phyloP scores from a whole-genome alignment of 2,888 invertebrate species.

The Xylophagus ater region DNA sequence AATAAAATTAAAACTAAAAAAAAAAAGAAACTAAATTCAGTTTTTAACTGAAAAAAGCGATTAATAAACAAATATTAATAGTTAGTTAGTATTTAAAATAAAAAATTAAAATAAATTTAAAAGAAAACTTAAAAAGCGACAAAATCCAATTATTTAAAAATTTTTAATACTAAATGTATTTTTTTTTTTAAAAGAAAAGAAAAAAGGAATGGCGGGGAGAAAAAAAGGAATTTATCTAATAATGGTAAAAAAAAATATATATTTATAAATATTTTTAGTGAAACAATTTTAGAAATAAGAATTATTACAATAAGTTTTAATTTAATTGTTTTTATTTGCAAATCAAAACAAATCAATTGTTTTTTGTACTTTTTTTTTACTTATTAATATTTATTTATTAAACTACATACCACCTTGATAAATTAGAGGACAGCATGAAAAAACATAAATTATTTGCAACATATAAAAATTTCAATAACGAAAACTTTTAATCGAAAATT shows the following conservation, averaged over 20 bases:
- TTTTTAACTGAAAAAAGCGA: constrained; percentile 3
- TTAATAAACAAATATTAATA: constrained; percentile 16
- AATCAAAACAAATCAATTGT: not conserved
- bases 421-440: constrained; percentile 21
- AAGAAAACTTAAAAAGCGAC: not conserved
- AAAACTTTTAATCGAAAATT: constrained; percentile 3
- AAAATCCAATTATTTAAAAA: no score
- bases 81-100: not conserved
- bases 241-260: no score
- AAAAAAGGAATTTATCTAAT: no score
- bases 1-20: not conserved
- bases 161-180: no score
- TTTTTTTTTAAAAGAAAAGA: no score
- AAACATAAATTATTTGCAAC: constrained; percentile 19
- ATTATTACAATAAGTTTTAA: no score
- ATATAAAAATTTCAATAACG: constrained; percentile 7
- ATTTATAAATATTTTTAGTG: no score
- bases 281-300: no score
- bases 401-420: constrained; percentile 21
- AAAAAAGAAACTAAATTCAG: not conserved
- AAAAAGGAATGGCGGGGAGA: no score
- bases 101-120: not conserved
- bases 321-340: no score
- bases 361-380: constrained; percentile 5
- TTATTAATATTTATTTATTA: constrained; percentile 15